Conservation (phyloP, 2,888 invertebrate genomes). For the Gandaritis pyraliata region DNA sequence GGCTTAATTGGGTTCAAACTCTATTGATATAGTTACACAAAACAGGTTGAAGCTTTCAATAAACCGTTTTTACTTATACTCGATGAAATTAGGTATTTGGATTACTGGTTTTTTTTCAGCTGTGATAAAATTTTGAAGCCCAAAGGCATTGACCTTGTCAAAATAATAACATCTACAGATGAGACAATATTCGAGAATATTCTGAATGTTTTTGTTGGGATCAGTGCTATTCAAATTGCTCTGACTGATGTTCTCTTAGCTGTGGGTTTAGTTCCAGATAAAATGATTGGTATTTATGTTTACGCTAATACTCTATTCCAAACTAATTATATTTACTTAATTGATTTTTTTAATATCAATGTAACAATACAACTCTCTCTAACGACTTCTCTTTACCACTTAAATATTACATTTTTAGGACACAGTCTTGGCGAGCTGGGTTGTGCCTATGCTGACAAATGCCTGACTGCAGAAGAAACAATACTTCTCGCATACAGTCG, state of each 20-base stretch:
- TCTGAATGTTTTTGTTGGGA: slow-evolving; percentile 89
- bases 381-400: too few relatives aligned
- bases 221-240: slow-evolving; percentile 88
- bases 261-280: slow-evolving; percentile 87
- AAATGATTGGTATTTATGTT: slow-evolving; percentile 88
- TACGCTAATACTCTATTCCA: background rate
- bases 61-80: background rate
- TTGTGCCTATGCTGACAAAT: slow-evolving; percentile 97
- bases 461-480: slow-evolving; percentile 93
- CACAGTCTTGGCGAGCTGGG: slow-evolving; percentile 98
- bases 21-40: too few relatives aligned
- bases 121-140: slow-evolving; percentile 85
- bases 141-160: slow-evolving; percentile 86
- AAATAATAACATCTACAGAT: slow-evolving; percentile 87
- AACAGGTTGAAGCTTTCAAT: too few relatives aligned
- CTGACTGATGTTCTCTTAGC: slow-evolving; percentile 69
- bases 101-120: slow-evolving; percentile 44
- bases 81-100: background rate
- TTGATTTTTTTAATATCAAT: too few relatives aligned
- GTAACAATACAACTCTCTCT: too few relatives aligned
- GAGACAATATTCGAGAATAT: slow-evolving; percentile 83
- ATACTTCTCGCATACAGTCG: slow-evolving; percentile 92
- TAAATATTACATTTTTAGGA: slow-evolving; percentile 73
- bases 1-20: background rate
- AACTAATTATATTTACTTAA: too few relatives aligned